phyloP scores from a whole-genome alignment of 1,140 invertebrate genomes.

The Hyles euphorbiae region DNA sequence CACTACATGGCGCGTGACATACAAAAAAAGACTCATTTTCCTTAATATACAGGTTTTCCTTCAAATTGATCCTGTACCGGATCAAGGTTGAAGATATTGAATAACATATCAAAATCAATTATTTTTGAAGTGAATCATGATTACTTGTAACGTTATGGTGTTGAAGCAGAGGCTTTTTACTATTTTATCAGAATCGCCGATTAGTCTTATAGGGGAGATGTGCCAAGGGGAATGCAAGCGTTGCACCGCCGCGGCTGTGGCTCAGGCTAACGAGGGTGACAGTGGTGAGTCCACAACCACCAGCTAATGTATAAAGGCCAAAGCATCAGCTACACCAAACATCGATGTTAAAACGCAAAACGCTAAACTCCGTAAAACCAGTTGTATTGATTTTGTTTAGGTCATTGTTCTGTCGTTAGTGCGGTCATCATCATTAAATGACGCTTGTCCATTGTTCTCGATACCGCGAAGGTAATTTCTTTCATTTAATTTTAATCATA shows the following conservation, averaged over 20 bases:
- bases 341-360: conserved; percentile 2
- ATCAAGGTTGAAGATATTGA: no score
- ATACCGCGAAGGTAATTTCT: no score
- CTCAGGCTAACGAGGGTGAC: conserved; percentile 44
- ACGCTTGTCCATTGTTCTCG: background rate
- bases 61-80: no score
- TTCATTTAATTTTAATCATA: no score
- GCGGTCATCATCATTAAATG: conserved; percentile 5
- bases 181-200: conserved; percentile 39
- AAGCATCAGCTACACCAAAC: background rate
- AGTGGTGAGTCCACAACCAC: conserved; percentile 51
- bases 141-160: no score
- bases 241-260: conserved; percentile 53
- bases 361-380: conserved; percentile 30
- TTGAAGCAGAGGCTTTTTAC: conserved; percentile 8
- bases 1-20: no score
- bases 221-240: conserved; percentile 54
- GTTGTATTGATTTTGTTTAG: background rate
- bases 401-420: conserved; percentile 1
- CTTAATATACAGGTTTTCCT: no score
- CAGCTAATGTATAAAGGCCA: conserved; percentile 6
- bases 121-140: no score
- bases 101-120: no score
- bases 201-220: conserved; percentile 47
- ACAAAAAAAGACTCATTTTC: no score